Base-by-base conservation (phyloP, 2,113 vertebrate species). In the Eretmodus cyanostictus region DNA sequence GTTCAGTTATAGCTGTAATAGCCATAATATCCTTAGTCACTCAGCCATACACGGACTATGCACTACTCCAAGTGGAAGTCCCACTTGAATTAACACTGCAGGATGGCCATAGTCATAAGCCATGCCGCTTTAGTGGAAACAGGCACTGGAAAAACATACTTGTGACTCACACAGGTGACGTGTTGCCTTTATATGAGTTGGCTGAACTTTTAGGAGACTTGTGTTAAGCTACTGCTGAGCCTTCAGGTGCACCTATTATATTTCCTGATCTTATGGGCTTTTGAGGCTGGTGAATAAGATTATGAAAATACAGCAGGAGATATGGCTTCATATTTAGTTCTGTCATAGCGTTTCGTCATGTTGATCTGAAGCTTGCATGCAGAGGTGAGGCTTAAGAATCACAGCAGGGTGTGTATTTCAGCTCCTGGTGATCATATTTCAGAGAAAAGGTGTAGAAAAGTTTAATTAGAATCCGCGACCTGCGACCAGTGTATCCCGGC, bases 1-100 rank as follows among this genome's bases (percentile, higher is more conserved):
- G 63, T 89, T 91, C 91, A 92, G 81, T 92, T 86, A 82, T 90
- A 94, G 89, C 86, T 61, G 78, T 86, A 92, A 93, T 51, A 89
- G 66, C 83, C 55, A 11, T 89, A 91, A 94, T 91, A 84, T 81
- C 84, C 76, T 78, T 17, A 89, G 85, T 88, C 89, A 82, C 86
- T 87, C 87, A 54, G 87, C 89, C 90, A 85, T 80, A 87, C 90
- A 90, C 24, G 61, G 88, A 89, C 86, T 91, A 59, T 38, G 82
- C 57, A 51, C 71, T 91, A 83, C 80, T 89, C 63, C 63, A 42
- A 80, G 84, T 24, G 13, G 88, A 84, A 83, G 73, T 85, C 49
- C 80, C 80, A 90, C 61, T 91, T 83, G 68, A 83, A 86, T 84
- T 81, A 84, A 87, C 86, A 87, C 80, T 53, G 55, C 42, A 47